Percentiles rank a stretch among this genome's conserved stretches.
Conservation (phyloP, 2,888 invertebrate species). For the Mythimna impura region DNA sequence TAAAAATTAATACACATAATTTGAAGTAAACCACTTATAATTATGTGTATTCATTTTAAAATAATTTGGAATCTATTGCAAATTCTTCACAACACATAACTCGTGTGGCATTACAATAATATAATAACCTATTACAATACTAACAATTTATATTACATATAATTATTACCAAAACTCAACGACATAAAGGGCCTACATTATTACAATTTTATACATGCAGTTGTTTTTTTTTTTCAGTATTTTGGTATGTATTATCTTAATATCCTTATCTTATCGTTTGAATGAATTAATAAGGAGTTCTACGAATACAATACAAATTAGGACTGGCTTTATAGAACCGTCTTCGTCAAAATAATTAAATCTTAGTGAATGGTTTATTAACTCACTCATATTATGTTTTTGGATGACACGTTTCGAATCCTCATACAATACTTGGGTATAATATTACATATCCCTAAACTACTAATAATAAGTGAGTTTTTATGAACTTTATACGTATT, state of each 20-base stretch:
- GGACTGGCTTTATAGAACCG: constrained; percentile 12
- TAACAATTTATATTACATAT: constrained; percentile 36
- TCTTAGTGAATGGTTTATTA: not conserved
- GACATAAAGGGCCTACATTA: constrained; percentile 23
- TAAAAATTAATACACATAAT: constrained; percentile 1
- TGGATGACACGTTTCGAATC: not conserved
- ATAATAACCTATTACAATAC: constrained; percentile 34
- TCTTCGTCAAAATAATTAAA: constrained; percentile 34
- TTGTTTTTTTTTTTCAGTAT: constrained; percentile 7
- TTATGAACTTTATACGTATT: not conserved
- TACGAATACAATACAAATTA: constrained; percentile 12
- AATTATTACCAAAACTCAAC: constrained; percentile 51
- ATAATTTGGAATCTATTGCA: constrained; percentile 35
- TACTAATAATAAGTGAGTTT: not conserved
- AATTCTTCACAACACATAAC: constrained; percentile 22
- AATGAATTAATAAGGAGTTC: constrained; percentile 14
- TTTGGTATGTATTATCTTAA: constrained; percentile 30
- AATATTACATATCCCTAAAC: not conserved
- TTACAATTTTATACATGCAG: constrained; percentile 25
- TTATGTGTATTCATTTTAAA: constrained; percentile 9
- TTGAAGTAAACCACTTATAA: not conserved
- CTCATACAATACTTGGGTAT: not conserved
- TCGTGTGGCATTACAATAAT: constrained; percentile 26
- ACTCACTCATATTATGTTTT: not conserved
- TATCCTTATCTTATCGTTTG: not conserved